Percentiles rank a stretch among this genome's conserved stretches.
phyloP scores from a whole-genome alignment of 2,888 invertebrate genomes.

The Rhodophaea formosa region DNA sequence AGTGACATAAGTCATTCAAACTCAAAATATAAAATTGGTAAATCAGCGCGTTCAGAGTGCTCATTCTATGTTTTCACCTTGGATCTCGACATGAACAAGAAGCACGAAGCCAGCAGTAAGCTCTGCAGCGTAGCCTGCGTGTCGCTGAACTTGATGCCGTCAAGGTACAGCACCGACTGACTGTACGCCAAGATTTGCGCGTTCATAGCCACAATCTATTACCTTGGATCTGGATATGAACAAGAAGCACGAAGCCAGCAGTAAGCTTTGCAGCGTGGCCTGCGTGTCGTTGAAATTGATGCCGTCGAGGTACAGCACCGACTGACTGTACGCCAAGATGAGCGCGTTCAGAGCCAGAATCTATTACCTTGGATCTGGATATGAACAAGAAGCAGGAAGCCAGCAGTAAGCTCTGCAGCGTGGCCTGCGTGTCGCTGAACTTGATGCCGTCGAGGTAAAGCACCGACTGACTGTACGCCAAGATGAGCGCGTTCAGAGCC shows the following conservation, averaged over 20 bases:
- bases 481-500: slow-evolving; percentile 97
- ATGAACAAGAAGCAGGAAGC: slow-evolving; percentile 98
- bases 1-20: too few relatives aligned
- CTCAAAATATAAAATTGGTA: too few relatives aligned
- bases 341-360: slow-evolving; percentile 98
- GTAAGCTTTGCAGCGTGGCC: slow-evolving; percentile 97
- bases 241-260: slow-evolving; percentile 97
- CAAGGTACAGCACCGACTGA: slow-evolving; percentile 98
- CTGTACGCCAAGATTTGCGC: slow-evolving; percentile 98
- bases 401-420: slow-evolving; percentile 95
- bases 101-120: slow-evolving; percentile 96
- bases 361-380: slow-evolving; percentile 87
- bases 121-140: slow-evolving; percentile 99
- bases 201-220: slow-evolving; percentile 96
- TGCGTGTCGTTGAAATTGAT: slow-evolving; percentile 99
- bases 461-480: slow-evolving; percentile 99
- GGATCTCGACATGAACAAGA: slow-evolving; percentile 97
- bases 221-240: slow-evolving; percentile 92
- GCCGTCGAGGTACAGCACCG: slow-evolving; percentile 98
- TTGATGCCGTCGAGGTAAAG: slow-evolving; percentile 98
- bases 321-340: slow-evolving; percentile 98
- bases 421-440: slow-evolving; percentile 98
- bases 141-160: slow-evolving; percentile 98
- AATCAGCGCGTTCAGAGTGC: slow-evolving; percentile 97
- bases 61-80: slow-evolving; percentile 88